Evolutionary conservation across 2,113 vertebrate species (phyloP), one percentile per base, ranked within the genome.

Genomic region (Dipodomys spectabilis): DNA sequence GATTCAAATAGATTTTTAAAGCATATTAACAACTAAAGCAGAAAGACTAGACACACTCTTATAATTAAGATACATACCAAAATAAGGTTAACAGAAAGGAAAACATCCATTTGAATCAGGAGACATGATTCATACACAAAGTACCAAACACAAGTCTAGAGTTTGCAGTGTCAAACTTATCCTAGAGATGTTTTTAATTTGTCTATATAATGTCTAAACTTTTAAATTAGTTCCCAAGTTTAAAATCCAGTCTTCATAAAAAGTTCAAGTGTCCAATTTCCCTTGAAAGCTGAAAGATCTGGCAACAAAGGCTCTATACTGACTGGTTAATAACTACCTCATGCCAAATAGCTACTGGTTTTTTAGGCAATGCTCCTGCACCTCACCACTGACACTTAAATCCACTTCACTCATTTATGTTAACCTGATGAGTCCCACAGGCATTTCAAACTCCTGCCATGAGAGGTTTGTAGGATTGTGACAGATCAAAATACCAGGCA

Each of bases 241-340:
- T 93, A 72, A 96, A 95, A 85, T 74, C 45, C 27, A 78, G 44
- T 86, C 9, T 88, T 93, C 35, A 27, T n/a, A 60, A 75, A 94
- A 86, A 49, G 30, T 71, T 57, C 1, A 94, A 30, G 23, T 44
- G 79, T 86, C 53, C 22, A 91, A 71, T 3, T 88, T 71, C 53
- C n/a, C 27, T 80, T 65, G 74, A 86, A 96, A 92, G 69, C 0
- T 25, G 7, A 88, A 94, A 78, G 15, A 91, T 49, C 8, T 60
- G 20, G 57, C 64, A 84, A 73, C 73, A 39, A 1, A 7, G 6
- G 73, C 65, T 7, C 79, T 39, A 73, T 19, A 78, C 32, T 6
- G 1, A 92, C 11, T 28, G 53, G 62, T 15, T 72, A 83, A 74
- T 44, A 86, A 94, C 32, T 74, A 82, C 72, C 7, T 83, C 8